Evolutionary conservation across 2,797 vertebrate species (phyloP).

Genomic region (Syncerus caffer): DNA sequence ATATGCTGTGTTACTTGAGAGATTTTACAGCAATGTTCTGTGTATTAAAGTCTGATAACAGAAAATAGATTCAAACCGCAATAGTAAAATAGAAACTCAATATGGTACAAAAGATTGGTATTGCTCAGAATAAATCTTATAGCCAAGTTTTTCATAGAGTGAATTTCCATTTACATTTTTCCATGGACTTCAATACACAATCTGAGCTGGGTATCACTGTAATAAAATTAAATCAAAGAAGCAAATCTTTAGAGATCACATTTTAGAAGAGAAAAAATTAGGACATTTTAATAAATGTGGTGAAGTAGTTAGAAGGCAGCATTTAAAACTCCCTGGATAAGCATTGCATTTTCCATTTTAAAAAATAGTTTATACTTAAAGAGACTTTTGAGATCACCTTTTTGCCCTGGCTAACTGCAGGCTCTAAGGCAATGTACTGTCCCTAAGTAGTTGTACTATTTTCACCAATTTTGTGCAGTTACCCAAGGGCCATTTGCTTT

Average conservation of each 20-base stretch:
- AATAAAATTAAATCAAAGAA: background rate
- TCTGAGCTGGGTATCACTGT: background rate
- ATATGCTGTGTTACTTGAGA: background rate
- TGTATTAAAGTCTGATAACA: background rate
- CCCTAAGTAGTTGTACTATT: background rate
- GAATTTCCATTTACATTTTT: background rate
- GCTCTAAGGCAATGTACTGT: background rate
- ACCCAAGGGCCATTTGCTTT: background rate
- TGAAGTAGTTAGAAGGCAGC: background rate
- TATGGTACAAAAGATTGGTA: background rate
- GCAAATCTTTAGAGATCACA: background rate
- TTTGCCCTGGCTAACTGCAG: background rate
- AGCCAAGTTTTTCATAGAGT: background rate
- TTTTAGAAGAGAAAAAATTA: slow-evolving; percentile 16
- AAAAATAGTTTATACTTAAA: background rate
- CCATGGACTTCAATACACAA: background rate
- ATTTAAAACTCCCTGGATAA: background rate
- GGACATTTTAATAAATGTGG: slow-evolving; percentile 20
- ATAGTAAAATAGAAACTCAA: background rate
- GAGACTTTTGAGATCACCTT: background rate
- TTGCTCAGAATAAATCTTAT: background rate
- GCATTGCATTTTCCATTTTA: background rate
- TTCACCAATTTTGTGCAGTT: background rate
- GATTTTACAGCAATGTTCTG: background rate
- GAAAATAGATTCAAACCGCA: background rate